Conservation (phyloP, 2,888 invertebrate genomes). For the Drosophila prolongata region DNA sequence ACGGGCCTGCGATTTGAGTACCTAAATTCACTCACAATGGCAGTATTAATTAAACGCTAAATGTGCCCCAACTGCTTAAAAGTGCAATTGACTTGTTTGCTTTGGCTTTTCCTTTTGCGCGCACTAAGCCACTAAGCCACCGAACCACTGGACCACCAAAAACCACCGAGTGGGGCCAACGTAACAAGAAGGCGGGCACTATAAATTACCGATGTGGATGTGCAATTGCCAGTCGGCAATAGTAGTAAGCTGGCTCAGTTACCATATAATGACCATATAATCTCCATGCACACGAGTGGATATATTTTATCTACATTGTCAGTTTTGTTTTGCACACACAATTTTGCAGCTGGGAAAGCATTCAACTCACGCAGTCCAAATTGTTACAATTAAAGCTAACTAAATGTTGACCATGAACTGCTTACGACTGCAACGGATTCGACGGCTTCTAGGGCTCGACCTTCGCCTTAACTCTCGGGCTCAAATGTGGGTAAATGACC, state of each 20-base stretch:
- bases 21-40: constrained; percentile 5
- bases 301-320: constrained; percentile 28
- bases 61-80: neutral
- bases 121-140: constrained; percentile 22
- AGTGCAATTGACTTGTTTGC: constrained; percentile 20
- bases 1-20: constrained; percentile 13
- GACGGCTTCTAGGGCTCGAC: constrained; percentile 32
- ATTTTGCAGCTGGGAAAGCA: constrained; percentile 36
- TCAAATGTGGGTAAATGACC: constrained; percentile 44
- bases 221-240: constrained; percentile 14
- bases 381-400: constrained; percentile 25
- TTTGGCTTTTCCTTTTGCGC: constrained; percentile 34
- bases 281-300: constrained; percentile 8
- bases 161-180: constrained; percentile 11
- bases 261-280: constrained; percentile 21
- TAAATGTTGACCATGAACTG: constrained; percentile 44
- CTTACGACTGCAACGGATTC: constrained; percentile 17
- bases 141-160: constrained; percentile 13
- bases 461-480: constrained; percentile 58
- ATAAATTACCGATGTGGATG: constrained; percentile 31
- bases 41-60: constrained; percentile 21
- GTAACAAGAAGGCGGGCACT: constrained; percentile 26
- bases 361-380: constrained; percentile 33
- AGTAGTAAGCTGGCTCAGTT: constrained; percentile 6
- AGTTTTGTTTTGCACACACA: constrained; percentile 40